Conservation (phyloP, 2,113 vertebrate genomes). For the Dryoscopus gambensis region DNA sequence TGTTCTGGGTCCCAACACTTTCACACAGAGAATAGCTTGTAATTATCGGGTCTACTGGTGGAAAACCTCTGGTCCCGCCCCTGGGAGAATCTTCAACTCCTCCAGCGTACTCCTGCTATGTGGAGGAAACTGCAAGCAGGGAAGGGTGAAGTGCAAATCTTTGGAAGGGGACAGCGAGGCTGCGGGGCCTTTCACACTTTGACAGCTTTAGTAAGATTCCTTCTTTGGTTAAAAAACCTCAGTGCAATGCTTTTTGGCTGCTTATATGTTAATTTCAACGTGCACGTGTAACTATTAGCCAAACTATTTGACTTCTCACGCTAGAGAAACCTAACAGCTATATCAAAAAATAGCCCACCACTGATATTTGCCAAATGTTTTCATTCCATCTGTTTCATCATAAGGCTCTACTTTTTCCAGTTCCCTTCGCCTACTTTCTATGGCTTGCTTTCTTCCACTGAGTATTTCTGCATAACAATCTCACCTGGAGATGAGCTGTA, state of each 20-base stretch:
- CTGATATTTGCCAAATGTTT: neutral
- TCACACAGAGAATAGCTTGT: neutral
- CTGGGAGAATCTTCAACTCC: neutral
- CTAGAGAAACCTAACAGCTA: neutral
- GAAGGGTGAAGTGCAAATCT: neutral
- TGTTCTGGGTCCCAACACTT: too few species aligned
- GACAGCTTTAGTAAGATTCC: neutral
- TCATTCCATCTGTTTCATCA: neutral
- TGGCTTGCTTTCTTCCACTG: neutral
- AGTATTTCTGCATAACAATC: neutral
- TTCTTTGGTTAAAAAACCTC: neutral
- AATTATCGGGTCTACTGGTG: neutral
- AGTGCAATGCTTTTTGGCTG: neutral
- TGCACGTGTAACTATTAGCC: neutral
- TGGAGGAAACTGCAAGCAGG: neutral
- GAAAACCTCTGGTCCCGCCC: neutral
- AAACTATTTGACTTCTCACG: neutral
- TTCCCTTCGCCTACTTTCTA: neutral
- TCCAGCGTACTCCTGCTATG: neutral
- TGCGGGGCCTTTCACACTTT: neutral
- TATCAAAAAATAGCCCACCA: neutral
- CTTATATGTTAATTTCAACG: neutral
- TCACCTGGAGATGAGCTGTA: neutral
- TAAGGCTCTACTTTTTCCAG: neutral
- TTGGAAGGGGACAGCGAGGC: neutral